Percentiles rank a stretch among this genome's conserved stretches.
phyloP scores from a whole-genome alignment of 2,888 invertebrate species.

The Polylopha cassiicola region DNA sequence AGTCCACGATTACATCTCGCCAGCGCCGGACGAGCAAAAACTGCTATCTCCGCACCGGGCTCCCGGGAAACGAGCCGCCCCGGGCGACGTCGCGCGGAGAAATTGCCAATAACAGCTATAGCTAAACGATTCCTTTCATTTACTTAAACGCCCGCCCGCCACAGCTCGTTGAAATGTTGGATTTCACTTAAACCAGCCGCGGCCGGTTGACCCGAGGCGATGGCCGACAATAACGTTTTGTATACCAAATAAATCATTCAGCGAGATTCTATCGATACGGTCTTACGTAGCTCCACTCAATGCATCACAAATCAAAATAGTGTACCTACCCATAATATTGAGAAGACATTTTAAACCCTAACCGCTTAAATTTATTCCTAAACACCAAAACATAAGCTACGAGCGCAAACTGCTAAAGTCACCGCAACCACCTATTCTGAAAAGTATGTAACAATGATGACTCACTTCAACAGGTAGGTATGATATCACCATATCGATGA shows the following conservation, averaged over 20 bases:
- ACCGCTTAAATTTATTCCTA: too few species aligned
- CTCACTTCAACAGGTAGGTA: slow-evolving; percentile 15
- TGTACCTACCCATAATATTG: too few species aligned
- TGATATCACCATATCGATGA: slow-evolving; percentile 19
- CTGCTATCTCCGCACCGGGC: slow-evolving; percentile 56
- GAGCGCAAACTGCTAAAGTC: too few species aligned
- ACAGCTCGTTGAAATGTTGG: slow-evolving; percentile 40
- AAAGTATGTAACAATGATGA: slow-evolving; percentile 18
- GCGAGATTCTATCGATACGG: slow-evolving; percentile 12
- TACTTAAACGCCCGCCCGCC: slow-evolving; percentile 38
- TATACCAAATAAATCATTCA: slow-evolving; percentile 16
- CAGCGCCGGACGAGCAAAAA: slow-evolving; percentile 64
- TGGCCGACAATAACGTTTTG: slow-evolving; percentile 29
- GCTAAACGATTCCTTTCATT: slow-evolving; percentile 57
- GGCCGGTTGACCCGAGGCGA: slow-evolving; percentile 40
- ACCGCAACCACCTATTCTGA: too few species aligned
- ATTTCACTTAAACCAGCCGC: slow-evolving; percentile 52
- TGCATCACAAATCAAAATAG: slow-evolving; percentile 18
- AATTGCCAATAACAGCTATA: slow-evolving; percentile 54
- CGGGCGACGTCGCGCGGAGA: slow-evolving; percentile 51
- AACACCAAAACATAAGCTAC: too few species aligned
- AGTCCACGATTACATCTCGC: slow-evolving; percentile 71
- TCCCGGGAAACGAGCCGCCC: slow-evolving; percentile 67
- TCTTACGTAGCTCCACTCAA: slow-evolving; percentile 9
- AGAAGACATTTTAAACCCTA: too few species aligned